Evolutionary conservation across 2,797 vertebrate species (phyloP), one percentile per base, ranked within the genome.

Genomic region (Eurystomus glaucurus): DNA sequence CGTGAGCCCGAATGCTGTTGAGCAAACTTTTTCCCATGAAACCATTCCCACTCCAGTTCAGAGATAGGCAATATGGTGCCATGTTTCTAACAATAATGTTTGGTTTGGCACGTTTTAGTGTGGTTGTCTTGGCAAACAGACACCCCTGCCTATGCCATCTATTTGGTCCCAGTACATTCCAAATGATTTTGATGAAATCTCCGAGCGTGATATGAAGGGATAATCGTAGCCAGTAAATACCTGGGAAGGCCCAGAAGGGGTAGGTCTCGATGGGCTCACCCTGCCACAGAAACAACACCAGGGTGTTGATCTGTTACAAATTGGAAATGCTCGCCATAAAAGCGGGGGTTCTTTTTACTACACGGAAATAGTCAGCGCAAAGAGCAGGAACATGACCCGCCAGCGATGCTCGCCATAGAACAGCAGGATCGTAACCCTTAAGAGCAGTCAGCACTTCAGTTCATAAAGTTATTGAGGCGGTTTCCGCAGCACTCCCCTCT

Each of bases 101-200:
- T 95, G 94, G 57, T 72, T 96, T 97, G 93, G 93, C 96, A 92
- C 54, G 66, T 57, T 78, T 69, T 43, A 76, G 10, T 35, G 46
- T 79, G 91, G 90, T 93, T 95, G 46, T 69, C 54, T 94, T 86
- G 85, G 95, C 92, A 96, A 93, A 95, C 23, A 41, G 48, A 62
- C 61, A 28, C 79, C 94, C 90, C 54, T 61, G 58, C 62, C 82
- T 48, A 64, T 68, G 80, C 61, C 70, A 66, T 94, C 82, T 78
- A 84, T 96, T 95, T 96, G 82, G 85, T 70, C 37, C 80, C 81
- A 94, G 86, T n/a, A 92, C 52, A 71, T 91, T 88, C 78, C 60
- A 90, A 74, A 94, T 88, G 78, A 80, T 93, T 96, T 92, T 54
- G 41, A 96, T 69, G 77, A 94, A 97, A 85, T 65, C 88, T 86